phyloP scores from a whole-genome alignment of 2,888 invertebrate species.

The Digitonthophagus gazella region DNA sequence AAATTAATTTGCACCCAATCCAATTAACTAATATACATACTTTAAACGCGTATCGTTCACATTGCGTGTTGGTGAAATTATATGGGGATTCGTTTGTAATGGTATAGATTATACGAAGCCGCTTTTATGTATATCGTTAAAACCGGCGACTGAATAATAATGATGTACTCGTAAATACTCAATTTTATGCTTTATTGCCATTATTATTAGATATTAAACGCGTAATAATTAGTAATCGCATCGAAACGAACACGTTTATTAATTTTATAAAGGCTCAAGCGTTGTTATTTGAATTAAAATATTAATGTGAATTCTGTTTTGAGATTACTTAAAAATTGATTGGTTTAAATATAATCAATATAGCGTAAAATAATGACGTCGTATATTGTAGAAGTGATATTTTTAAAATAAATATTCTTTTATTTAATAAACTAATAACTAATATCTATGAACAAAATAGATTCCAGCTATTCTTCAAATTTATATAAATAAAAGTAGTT shows the following conservation, averaged over 20 bases:
- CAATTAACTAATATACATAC: background rate
- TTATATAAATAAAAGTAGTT: too few species aligned
- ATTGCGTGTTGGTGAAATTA: background rate
- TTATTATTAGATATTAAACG: background rate
- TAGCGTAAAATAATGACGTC: too few species aligned
- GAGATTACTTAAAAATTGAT: too few species aligned
- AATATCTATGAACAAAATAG: too few species aligned
- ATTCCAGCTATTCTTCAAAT: too few species aligned
- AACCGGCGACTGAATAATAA: background rate
- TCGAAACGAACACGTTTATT: background rate
- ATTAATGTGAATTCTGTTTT: too few species aligned
- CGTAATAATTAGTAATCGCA: background rate
- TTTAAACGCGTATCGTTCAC: background rate
- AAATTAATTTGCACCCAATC: background rate
- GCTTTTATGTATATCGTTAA: background rate
- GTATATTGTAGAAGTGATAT: too few species aligned
- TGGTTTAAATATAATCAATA: too few species aligned
- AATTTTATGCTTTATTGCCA: background rate
- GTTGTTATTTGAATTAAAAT: too few species aligned
- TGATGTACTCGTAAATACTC: background rate
- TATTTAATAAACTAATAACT: too few species aligned
- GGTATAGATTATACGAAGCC: background rate
- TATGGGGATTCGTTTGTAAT: background rate
- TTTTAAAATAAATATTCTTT: too few species aligned
- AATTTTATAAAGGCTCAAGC: too few species aligned